These are phyloP conservation scores for Upupa epops DNA, from an alignment of 2,113 vertebrate species.

Conservation along the genomic window DNA sequence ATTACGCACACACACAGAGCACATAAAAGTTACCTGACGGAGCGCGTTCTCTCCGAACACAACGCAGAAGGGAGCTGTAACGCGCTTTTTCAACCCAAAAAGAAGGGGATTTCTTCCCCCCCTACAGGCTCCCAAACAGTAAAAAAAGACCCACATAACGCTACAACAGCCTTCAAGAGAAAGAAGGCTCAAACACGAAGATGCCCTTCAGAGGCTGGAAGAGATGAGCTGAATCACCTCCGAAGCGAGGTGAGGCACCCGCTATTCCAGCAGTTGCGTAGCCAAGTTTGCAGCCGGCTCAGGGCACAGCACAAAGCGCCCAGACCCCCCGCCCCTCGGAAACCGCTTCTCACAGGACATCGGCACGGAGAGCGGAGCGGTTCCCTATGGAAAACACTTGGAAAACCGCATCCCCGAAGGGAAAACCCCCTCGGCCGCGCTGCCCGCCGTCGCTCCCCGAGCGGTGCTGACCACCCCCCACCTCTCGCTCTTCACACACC, in stretches of 20 bases:
- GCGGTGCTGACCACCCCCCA: not conserved
- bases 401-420: not conserved
- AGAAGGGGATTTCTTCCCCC: not conserved
- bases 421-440: not conserved
- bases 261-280: not conserved
- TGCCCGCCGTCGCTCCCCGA: not conserved
- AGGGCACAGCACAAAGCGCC: not conserved
- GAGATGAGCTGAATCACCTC: slow-evolving; percentile 40
- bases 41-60: not conserved
- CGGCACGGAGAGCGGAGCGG: not conserved
- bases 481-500: not conserved
- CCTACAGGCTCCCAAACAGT: not conserved
- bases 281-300: not conserved
- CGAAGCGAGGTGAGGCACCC: not conserved
- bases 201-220: not conserved
- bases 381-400: not conserved
- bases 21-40: slow-evolving; percentile 33
- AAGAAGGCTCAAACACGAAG: not conserved
- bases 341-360: not conserved
- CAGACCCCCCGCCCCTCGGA: not conserved
- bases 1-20: not conserved
- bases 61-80: not conserved
- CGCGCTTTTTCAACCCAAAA: not conserved
- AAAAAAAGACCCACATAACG: not conserved
- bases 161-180: not conserved